Evolutionary conservation across 2,888 invertebrate species (phyloP), one percentile per base, ranked within the genome.

Genomic region (Tenodera sinensis): DNA sequence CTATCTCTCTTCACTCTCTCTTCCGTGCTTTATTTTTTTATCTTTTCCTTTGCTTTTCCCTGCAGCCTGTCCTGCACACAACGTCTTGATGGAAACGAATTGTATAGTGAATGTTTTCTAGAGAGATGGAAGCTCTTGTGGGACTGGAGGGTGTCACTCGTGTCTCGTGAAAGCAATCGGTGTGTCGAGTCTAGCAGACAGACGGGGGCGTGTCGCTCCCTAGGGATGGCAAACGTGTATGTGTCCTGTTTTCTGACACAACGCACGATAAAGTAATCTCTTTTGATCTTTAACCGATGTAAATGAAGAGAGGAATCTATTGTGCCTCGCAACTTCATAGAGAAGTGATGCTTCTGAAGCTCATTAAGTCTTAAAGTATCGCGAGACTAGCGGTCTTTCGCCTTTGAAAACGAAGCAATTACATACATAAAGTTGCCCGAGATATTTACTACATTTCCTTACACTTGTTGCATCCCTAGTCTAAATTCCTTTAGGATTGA

Each of bases 61-160:
- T 54, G 27, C 83, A 83, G 42, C 88, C 82, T 85, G 85, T 88
- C 88, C 85, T 83, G 88, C 88, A 42, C 83, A 84, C 85, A 88
- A 89, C 88, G 81, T 85, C 88, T 89, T 89, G 89, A 89, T 89
- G 85, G 88, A 89, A 89, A 88, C 88, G 84, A 89, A 85, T 88
- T 84, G 87, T 89, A 84, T 85, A 85, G 83, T 85, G 88, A 85
- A 89, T 89, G 84, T 88, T 89, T 84, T 87, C 87, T 83, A 42
- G 87, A 83, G 42, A 87, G 82, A 85, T 85, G 85, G 85, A 85
- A 71, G 28, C 81, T 87, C 87, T 87, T 87, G 87, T 87, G 87
- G 87, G 87, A 87, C 87, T 30, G 81, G 47, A 15, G 47, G 85
- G 47, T 86, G 86, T 86, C 71, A 86, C 47, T 82, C 87, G 30